Evolutionary conservation across 2,888 invertebrate genomes (phyloP), one percentile per base, ranked within the genome.

Genomic region (Idaea dimidiata): DNA sequence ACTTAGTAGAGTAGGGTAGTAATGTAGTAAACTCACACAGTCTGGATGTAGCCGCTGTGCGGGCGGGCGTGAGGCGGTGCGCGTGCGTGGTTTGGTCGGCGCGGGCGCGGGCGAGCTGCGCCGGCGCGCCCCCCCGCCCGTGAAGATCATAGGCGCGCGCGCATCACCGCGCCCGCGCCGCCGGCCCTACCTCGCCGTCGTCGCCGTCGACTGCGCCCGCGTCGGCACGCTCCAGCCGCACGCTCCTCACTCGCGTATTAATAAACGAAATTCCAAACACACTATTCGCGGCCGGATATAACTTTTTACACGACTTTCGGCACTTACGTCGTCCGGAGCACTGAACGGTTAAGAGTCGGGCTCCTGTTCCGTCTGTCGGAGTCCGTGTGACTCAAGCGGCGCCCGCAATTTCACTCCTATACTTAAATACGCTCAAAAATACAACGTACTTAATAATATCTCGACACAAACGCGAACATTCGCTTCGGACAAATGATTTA

Each of bases 281-380:
- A 84, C 84, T 86, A 86, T 87, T 84, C 86, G 78, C 79, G 78
- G 88, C 88, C 89, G 91, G 91, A 89, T 91, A 90, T 89, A 87
- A 88, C 91, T 91, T 91, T 90, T 90, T 89, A 90, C 91, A 91
- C 91, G 91, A 91, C 91, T 90, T 86, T 89, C 91, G 75, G 88
- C 91, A 91, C 91, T 92, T 91, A 90, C 90, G 89, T 81, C 90
- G 87, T 84, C 80, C 89, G 84, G 84, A 88, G 85, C 85, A 91
- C 91, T 92, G 91, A 88, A 85, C 84, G 85, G 82, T 80, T 83
- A 80, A 77, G 78, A 79, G 80, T 74, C 80, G 77, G 81, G 70
- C 80, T 84, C 76, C 84, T 79, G 81, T 72, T 82, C 83, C 83
- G 89, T 89, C 90, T 91, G 81, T 78, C 84, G 82, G 76, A 81